These are phyloP conservation scores for Epinephelus moara DNA, from an alignment of 2,113 vertebrate species.

Conservation along the genomic window DNA sequence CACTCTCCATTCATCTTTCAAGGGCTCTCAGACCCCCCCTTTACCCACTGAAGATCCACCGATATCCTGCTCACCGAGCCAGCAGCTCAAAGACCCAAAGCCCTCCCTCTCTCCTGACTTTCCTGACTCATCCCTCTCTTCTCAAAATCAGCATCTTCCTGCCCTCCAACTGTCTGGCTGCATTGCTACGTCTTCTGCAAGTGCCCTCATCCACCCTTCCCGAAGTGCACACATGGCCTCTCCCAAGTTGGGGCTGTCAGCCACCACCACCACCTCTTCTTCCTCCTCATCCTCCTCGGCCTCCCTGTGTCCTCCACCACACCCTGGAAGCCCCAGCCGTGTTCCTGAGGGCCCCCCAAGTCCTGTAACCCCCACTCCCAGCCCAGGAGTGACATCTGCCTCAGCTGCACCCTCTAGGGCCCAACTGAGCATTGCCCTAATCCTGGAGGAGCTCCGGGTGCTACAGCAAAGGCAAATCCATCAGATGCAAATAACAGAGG, in stretches of 20 bases:
- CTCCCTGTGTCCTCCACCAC: slow-evolving; percentile 81
- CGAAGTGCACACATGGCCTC: slow-evolving; percentile 81
- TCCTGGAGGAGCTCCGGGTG: slow-evolving; percentile 92
- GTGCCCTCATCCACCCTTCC: slow-evolving; percentile 40
- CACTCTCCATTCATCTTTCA: slow-evolving; percentile 43
- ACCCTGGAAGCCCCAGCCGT: slow-evolving; percentile 81
- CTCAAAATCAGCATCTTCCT: slow-evolving; percentile 37
- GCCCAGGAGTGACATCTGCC: slow-evolving; percentile 85
- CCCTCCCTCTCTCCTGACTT: slow-evolving; percentile 53
- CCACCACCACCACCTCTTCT: slow-evolving; percentile 83
- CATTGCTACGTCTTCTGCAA: slow-evolving; percentile 46
- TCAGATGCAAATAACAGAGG: slow-evolving; percentile 96
- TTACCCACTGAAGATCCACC: slow-evolving; percentile 37
- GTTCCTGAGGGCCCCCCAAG: slow-evolving; percentile 87
- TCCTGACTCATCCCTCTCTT: slow-evolving; percentile 29
- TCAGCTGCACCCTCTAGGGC: slow-evolving; percentile 79
- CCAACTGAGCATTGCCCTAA: slow-evolving; percentile 86
- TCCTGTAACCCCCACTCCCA: slow-evolving; percentile 85
- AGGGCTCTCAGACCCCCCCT: slow-evolving; percentile 46
- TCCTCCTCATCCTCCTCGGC: slow-evolving; percentile 82
- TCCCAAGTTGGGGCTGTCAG: slow-evolving; percentile 85
- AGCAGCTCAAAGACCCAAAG: slow-evolving; percentile 54
- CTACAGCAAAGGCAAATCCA: slow-evolving; percentile 94
- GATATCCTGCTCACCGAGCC: slow-evolving; percentile 37
- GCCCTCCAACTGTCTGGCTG: slow-evolving; percentile 27